Evolutionary conservation across 2,797 vertebrate species (phyloP), one percentile per base, ranked within the genome.

Genomic region (Xenopus petersii): DNA sequence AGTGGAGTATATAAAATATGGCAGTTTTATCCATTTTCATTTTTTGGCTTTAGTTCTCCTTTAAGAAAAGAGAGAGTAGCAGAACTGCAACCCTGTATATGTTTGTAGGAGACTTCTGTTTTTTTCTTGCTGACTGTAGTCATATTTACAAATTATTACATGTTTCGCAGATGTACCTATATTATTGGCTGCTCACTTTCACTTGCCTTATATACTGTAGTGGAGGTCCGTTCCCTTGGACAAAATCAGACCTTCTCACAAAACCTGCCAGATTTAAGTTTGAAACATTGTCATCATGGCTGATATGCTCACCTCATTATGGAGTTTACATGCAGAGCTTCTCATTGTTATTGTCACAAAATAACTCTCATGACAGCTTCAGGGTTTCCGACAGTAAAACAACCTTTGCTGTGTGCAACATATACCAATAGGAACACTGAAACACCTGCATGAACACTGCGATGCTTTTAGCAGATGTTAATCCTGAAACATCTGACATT

Each of bases 391-490:
- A 91, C 88, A 88, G 89, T 93, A 92, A 93, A 93, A 92, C 84
- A 30, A 83, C 88, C 87, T 91, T 92, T 92, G 82, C 85, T 88
- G 89, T 84, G 86, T 89, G 88, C 85, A 91, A 88, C 88, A 90
- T 89, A 0, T 88, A 90, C 87, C 89, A 91, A 90, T 88, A 89
- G 86, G 89, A 91, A 90, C 90, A 91, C 89, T 90, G 88, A 88
- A 91, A 91, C 90, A 93, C 90, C 90, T 92, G 91, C 82, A 61
- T 84, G 83, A 88, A 89, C 86, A 88, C 84, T 81, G 75, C 89
- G 88, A 92, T 85, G 83, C 86, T 85, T 91, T 90, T 91, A 92
- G 84, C 90, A 93, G 90, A 92, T 92, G 91, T 91, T 91, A 91
- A 90, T 91, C 86, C 84, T 71, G 36, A 73, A 82, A 80, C 83